These are phyloP conservation scores for Plecturocebus donacophilus DNA, from an alignment of 2,113 vertebrate species.

Conservation along the genomic window DNA sequence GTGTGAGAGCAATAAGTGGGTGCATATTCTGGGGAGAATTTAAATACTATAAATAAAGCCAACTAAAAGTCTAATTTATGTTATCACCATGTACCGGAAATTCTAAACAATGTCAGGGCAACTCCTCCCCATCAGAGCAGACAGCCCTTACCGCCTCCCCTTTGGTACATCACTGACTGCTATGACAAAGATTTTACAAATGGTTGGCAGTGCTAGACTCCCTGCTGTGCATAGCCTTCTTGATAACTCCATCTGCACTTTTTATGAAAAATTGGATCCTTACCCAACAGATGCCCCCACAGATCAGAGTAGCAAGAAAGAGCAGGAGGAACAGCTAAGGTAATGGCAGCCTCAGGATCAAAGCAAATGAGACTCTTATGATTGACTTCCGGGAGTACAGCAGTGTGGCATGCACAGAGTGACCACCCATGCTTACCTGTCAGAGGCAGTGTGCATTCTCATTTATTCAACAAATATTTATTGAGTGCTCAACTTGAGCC, in stretches of 20 bases:
- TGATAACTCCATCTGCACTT: conserved; percentile 51
- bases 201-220: conserved; percentile 10
- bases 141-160: not conserved
- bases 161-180: not conserved
- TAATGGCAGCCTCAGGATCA: not conserved
- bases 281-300: conserved; percentile 30
- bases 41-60: not conserved
- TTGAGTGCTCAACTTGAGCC: not conserved
- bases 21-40: not conserved
- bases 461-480: conserved; percentile 11
- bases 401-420: not conserved
- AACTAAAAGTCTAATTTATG: conserved; percentile 15
- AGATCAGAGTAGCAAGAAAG: not conserved
- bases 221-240: not conserved
- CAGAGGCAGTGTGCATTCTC: not conserved
- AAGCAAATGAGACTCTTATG: conserved; percentile 21
- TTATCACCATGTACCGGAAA: not conserved
- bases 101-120: not conserved
- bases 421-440: not conserved
- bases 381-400: not conserved
- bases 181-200: conserved; percentile 28
- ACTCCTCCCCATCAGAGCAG: not conserved
- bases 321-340: not conserved
- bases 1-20: not conserved
- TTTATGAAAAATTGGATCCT: conserved; percentile 36